Base-by-base conservation (phyloP, 2,888 invertebrate species). In the Caenorhabditis plicata region DNA sequence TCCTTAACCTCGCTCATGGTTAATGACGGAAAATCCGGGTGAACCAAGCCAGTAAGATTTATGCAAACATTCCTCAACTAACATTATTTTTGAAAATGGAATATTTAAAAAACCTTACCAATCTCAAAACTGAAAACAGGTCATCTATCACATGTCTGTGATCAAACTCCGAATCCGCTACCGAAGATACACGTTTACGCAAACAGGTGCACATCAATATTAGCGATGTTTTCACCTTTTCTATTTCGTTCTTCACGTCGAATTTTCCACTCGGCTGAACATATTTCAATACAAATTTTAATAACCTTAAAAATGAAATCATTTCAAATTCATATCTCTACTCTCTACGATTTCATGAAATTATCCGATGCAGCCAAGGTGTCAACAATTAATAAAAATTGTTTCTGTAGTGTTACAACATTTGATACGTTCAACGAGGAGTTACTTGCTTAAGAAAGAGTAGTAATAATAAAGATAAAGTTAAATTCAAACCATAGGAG, bases 21-120 rank as follows among this genome's bases (percentile, higher is more conserved):
- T n/a, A n/a, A n/a, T n/a, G n/a, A n/a, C n/a, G 17, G 15, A 2
- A 40, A 1, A 4, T 15, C 36, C 2, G 58, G 58, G 32, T 45
- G 53, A 40, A 91, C 91, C 42, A 92, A 83, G 79, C 91, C 90
- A 8, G 92, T 89, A 9, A 92, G 84, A 0, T 91, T 91, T 17
- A 92, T 84, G 73, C 90, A 90, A 4, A 90, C 88, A 61, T 90
- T 64, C 25, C 68, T 49, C 23, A 55, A 44, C 49, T 13, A 45
- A 9, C 17, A 45, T 19, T n/a, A n/a, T 20, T 19, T 1, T 36
- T 36, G 7, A 7, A n/a, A 36, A 11, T 36, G 7, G 36, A n/a
- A 36, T 27, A 27, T 27, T 13, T 7, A 9, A 7, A 27, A 27
- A 9, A 36, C 36, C 45, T 4, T 19, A 45, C 15, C 23, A 60